These are phyloP conservation scores for Porites divaricata DNA, from an alignment of 92 coral and sea anemone species.

Conservation along the genomic window DNA sequence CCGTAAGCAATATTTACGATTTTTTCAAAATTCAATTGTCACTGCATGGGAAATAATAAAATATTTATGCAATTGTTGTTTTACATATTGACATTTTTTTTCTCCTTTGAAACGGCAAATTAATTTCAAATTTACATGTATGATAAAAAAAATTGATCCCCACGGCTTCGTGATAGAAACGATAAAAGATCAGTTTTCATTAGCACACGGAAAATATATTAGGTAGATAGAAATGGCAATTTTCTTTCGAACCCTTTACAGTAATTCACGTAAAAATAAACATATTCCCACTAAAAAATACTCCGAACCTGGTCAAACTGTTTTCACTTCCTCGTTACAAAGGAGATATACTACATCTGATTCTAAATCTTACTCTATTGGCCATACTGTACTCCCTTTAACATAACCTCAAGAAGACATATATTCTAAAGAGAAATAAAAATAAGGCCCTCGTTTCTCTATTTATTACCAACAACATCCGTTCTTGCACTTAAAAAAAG, in stretches of 20 bases:
- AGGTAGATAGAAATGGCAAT: background rate
- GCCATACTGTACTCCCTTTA: too few species aligned
- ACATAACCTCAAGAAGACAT: too few species aligned
- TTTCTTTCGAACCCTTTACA: too few species aligned
- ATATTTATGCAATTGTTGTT: background rate
- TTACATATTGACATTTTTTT: background rate
- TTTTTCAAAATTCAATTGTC: background rate
- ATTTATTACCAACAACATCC: background rate
- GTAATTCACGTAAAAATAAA: too few species aligned
- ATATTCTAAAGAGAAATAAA: background rate
- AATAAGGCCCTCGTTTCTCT: background rate
- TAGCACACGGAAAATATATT: background rate
- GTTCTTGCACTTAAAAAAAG: background rate
- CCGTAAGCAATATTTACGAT: background rate
- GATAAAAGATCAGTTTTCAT: background rate
- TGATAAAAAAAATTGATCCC: background rate
- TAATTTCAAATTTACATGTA: background rate
- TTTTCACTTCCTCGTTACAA: too few species aligned
- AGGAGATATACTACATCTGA: too few species aligned
- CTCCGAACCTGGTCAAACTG: too few species aligned
- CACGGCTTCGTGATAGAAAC: background rate
- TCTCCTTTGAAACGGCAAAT: too few species aligned
- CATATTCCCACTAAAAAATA: too few species aligned
- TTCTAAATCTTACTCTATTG: too few species aligned
- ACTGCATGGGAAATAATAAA: background rate